Evolutionary conservation across 2,888 invertebrate species (phyloP).

Genomic region (Ectobius pallidus): DNA sequence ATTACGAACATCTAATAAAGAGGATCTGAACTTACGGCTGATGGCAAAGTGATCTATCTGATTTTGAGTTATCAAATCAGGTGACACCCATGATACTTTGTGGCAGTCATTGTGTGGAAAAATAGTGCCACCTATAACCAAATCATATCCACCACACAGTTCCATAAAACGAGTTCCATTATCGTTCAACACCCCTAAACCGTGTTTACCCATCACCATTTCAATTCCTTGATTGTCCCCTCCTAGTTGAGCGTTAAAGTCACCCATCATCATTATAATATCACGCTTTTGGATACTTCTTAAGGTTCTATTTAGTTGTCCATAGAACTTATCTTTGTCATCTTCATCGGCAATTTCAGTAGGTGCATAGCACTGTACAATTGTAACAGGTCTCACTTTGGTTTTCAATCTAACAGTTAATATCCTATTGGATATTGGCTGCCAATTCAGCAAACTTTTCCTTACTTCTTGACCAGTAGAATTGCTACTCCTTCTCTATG

Average conservation of each 20-base stretch:
- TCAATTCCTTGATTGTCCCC: slow-evolving; percentile 4
- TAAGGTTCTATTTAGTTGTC: slow-evolving; percentile 12
- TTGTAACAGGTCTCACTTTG: slow-evolving; percentile 4
- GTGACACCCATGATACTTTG: slow-evolving; percentile 12
- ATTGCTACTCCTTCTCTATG: neutral
- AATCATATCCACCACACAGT: neutral
- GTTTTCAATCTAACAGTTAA: slow-evolving; percentile 9
- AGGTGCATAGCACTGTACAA: neutral
- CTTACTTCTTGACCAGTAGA: neutral
- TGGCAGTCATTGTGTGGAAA: slow-evolving; percentile 9
- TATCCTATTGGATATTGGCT: slow-evolving; percentile 1
- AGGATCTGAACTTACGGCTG: neutral
- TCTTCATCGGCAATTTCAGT: slow-evolving; percentile 14
- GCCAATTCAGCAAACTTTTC: slow-evolving; percentile 1
- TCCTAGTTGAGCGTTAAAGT: neutral
- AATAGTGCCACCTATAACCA: neutral
- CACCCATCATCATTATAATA: neutral
- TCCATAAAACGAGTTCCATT: neutral
- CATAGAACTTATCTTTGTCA: slow-evolving; percentile 7
- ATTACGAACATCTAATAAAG: no score
- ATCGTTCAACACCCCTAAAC: slow-evolving; percentile 5
- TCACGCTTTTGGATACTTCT: neutral
- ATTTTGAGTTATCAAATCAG: neutral
- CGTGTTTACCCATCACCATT: slow-evolving; percentile 2
- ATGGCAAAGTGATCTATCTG: neutral